Evolutionary conservation across 2,888 invertebrate genomes (phyloP), one percentile per base, ranked within the genome.

Genomic region (Ophonus ardosiacus): DNA sequence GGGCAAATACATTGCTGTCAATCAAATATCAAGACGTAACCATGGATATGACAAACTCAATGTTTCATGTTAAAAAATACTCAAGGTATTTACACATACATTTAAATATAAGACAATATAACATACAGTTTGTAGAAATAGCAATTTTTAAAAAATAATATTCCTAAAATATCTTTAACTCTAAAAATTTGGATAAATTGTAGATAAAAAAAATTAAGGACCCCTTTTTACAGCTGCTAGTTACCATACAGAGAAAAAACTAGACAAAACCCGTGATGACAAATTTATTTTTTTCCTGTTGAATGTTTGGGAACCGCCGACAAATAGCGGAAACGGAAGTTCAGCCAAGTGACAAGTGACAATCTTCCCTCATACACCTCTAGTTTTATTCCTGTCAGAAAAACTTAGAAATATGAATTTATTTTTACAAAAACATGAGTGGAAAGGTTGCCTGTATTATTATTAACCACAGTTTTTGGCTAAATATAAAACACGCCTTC

Each of bases 391-490:
- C 68, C 4, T 63, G 6, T 63, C 18, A 21, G 63, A 7, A 63
- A 10, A 17, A 38, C 24, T 13, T 40, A 38, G 24, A 68, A 63
- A 63, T 63, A 63, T 63, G 13, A 63, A 21, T 24, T 63, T 68
- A 68, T 68, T 68, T 68, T 68, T 68, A 74, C 40, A 40, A 40
- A 68, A 71, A 43, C 71, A 17, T 68, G 17, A 43, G 71, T 74
- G 10, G 43, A 74, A 43, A 74, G 43, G 71, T 74, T 74, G 71
- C 71, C 17, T 43, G 71, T 43, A 43, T 74, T 68, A 63, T 63
- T 63, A 68, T 68, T 74, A 74, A 43, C 71, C 18, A 40, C 40
- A 43, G 43, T 57, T 78, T 78, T 78, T 78, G 78, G 78, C 78
- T 78, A 57, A 78, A 78, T 57, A 57, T 78, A 57, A 56, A 78